phyloP scores from a whole-genome alignment of 1,140 invertebrate species.

The Zaprionus nigranus region DNA sequence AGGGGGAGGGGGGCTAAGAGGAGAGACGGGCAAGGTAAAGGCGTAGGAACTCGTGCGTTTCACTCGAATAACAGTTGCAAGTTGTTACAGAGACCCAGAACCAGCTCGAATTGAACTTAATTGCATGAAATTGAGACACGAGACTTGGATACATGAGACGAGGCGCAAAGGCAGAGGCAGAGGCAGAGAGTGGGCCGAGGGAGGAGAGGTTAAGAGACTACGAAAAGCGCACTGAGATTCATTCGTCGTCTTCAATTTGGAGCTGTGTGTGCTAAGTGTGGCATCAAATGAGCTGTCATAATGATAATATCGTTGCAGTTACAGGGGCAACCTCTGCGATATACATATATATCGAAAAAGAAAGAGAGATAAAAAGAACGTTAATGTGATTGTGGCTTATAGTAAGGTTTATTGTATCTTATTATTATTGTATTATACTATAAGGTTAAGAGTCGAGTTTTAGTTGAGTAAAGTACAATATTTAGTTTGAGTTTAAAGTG shows the following conservation, averaged over 20 bases:
- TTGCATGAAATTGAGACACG: constrained; percentile 76
- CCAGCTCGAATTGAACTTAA: constrained; percentile 72
- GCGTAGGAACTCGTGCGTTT: constrained; percentile 62
- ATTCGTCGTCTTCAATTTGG: constrained; percentile 28
- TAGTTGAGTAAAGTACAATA: no score
- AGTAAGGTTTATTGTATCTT: no score
- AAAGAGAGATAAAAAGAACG: not conserved
- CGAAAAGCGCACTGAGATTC: constrained; percentile 41
- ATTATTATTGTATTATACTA: no score
- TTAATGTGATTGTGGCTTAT: no score
- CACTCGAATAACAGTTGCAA: constrained; percentile 55
- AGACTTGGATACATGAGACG: constrained; percentile 41
- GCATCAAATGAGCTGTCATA: constrained; percentile 73
- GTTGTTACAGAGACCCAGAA: constrained; percentile 8
- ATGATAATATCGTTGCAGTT: constrained; percentile 41
- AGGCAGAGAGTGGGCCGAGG: not conserved
- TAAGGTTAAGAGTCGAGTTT: no score
- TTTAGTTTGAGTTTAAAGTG: no score
- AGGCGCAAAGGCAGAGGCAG: not conserved
- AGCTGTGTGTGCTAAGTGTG: constrained; percentile 40
- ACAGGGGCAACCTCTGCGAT: constrained; percentile 12
- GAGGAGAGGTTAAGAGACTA: not conserved
- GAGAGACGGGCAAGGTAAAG: not conserved
- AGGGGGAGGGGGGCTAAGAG: not conserved
- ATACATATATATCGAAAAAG: no score